Evolutionary conservation across 2,888 invertebrate species (phyloP), one percentile per base, ranked within the genome.

Genomic region (Azorinus chamasolen): DNA sequence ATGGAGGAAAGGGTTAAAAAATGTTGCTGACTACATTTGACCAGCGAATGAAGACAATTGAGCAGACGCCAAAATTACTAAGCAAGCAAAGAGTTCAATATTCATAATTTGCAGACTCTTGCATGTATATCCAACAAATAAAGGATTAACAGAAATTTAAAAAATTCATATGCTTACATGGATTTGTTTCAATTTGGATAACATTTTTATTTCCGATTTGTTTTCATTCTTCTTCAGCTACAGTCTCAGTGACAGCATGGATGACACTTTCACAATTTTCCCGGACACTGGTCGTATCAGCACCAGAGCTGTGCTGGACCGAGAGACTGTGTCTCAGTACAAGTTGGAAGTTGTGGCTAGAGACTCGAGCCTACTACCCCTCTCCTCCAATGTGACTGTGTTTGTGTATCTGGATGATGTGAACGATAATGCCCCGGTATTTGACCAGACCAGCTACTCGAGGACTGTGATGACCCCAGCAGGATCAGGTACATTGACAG

Each of bases 381-480:
- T 75, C 51, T 80, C 85, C 3, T 74, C 83, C 90, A 96, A 96
- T 88, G 95, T 96, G 0, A 94, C 94, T 0, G 95, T 97, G 14
- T 80, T 75, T 16, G 82, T 93, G 5, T 73, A 81, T 63, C 88
- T 92, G 10, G 97, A 97, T 0, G 97, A 97, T 10, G 96, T 97
- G 91, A 98, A 98, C 92, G 94, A 95, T 61, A 95, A 95, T 89
- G 95, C 95, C 0, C 98, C 98, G 0, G 95, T 95, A 66, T 90
- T 90, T 81, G 87, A 87, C 25, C 95, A 95, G 45, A 75, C 65
- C 0, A 79, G 69, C 77, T 97, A 97, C 91, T 96, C 95, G 85
- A 95, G 97, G 20, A 96, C 96, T 86, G 95, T 98, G 66, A 96
- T 97, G 0, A 97, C 97, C 90, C 95, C 96, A 37, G 97, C 96